phyloP scores from a whole-genome alignment of 2,113 vertebrate species.

The Ptilorrhoa leucosticta region DNA sequence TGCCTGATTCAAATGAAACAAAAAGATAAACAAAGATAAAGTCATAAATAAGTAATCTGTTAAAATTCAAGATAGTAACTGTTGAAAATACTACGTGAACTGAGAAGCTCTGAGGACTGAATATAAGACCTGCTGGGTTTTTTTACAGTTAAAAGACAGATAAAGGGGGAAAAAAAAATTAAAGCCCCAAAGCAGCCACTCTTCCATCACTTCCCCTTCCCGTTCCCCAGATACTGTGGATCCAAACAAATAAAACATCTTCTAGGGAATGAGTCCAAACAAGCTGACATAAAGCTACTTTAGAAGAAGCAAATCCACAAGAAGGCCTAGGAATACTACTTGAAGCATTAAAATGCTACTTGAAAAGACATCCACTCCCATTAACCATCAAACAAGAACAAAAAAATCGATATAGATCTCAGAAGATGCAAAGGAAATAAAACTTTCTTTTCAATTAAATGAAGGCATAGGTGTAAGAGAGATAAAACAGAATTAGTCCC shows the following conservation, averaged over 20 bases:
- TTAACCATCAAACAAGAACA: neutral
- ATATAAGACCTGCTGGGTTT: neutral
- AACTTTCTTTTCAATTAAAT: neutral
- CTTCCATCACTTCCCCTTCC: neutral
- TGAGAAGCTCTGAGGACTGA: neutral
- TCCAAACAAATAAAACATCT: neutral
- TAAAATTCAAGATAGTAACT: neutral
- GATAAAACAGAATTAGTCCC: neutral
- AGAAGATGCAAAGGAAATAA: neutral
- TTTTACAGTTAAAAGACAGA: neutral
- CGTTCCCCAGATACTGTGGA: neutral
- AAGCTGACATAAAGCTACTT: neutral
- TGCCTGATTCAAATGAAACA: neutral
- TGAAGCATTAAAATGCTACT: neutral
- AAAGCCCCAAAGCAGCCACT: neutral
- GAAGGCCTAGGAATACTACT: neutral
- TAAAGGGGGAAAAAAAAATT: neutral
- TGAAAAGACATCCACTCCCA: neutral
- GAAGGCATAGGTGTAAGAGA: neutral
- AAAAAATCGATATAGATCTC: neutral
- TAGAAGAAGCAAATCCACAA: neutral
- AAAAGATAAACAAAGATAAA: neutral
- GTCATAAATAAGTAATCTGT: neutral
- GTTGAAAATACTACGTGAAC: neutral
- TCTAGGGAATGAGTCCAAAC: neutral